These are phyloP conservation scores for Procambarus virginalis DNA, from an alignment of 1,140 invertebrate genomes.

Conservation along the genomic window DNA sequence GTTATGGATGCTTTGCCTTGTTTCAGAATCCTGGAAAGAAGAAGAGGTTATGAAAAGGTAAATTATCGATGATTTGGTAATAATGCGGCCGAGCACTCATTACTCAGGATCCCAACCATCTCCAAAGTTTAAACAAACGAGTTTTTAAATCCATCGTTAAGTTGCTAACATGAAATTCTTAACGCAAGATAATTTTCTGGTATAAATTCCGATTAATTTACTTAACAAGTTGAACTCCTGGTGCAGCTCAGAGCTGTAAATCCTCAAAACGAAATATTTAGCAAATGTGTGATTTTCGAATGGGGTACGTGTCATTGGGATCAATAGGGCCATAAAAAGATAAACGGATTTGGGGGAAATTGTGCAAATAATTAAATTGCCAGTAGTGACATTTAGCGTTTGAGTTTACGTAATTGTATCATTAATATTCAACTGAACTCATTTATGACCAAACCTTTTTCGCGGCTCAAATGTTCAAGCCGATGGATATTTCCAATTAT, in stretches of 20 bases:
- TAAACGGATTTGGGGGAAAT: not conserved
- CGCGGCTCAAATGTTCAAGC: not conserved
- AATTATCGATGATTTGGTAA: not conserved
- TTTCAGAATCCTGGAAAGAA: no score
- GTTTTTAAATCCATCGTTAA: no score
- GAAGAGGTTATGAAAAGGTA: not conserved
- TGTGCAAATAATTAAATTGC: constrained; percentile 13
- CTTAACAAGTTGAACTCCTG: not conserved
- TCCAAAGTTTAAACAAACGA: no score
- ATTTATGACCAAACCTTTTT: not conserved
- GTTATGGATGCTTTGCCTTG: no score
- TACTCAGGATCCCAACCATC: no score
- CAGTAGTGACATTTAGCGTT: not conserved
- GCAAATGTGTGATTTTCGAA: constrained; percentile 24
- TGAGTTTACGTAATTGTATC: constrained; percentile 9
- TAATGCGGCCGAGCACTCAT: no score
- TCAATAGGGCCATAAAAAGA: constrained; percentile 19
- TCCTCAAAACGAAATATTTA: not conserved
- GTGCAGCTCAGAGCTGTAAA: not conserved
- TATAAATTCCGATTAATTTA: no score
- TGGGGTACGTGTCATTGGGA: constrained; percentile 20
- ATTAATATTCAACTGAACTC: constrained; percentile 8
- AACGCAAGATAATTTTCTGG: no score
- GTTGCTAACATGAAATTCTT: no score
- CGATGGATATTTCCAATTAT: not conserved